Evolutionary conservation across 2,888 invertebrate species (phyloP), one percentile per base, ranked within the genome.

Genomic region (Phania funesta): DNA sequence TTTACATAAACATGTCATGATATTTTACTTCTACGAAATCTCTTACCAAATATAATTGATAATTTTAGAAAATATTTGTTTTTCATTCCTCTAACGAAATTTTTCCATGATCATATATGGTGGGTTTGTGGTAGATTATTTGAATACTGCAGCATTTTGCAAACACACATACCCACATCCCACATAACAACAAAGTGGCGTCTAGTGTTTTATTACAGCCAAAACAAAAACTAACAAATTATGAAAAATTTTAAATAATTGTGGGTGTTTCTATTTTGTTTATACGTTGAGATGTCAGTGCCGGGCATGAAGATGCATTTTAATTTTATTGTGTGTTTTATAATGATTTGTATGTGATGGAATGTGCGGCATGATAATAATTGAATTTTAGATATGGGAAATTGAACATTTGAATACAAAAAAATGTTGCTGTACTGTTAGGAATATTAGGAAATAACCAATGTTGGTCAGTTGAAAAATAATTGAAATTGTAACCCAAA

Each of bases 261-360:
- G 74, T 74, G 64, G 74, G 74, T 64, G 74, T 74, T 54, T 54
- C 44, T 44, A 26, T 32, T 26, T 50, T 20, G 2, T 56, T 32
- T 62, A 0, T 29, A 13, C 52, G 29, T 52, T 35, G 5, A 52
- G 52, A 41, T 73, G 50, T 62, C 62, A 52, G 60, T 11, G 4
- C 16, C 29, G n/a, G 62, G 24, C 73, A 52, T 38, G 60, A 73
- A 73, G 67, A 74, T 77, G 81, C 62, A 74, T 77, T 77, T 67
- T 32, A 41, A 65, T 48, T 62, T 32, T 38, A 50, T 62, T 70
- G 48, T 41, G 35, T 56, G 22, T 62, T 46, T 68, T 68, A 52
- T 68, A 54, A 64, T 48, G 54, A 56, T 46, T 46, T 48, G 20
- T 48, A 9, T 62, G 20, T 77, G 46, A 56, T 26, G 52, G 62